Conservation (phyloP, 2,888 invertebrate genomes). For the Zele albiditarsus region DNA sequence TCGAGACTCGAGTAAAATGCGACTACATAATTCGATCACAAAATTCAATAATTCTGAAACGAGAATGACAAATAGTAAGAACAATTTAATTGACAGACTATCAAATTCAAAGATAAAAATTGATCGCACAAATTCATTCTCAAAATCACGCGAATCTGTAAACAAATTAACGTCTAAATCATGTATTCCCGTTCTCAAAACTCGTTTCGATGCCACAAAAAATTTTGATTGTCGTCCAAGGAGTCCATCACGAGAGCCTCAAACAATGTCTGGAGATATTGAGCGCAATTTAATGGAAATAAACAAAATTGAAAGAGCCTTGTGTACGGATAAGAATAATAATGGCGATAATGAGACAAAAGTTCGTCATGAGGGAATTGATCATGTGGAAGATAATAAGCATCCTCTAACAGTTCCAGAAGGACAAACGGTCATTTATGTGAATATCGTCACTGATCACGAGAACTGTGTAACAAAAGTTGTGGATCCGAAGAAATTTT, state of each 20-base stretch:
- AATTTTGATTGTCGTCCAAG: constrained; percentile 46
- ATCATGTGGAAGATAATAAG: neutral
- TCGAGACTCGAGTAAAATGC: neutral
- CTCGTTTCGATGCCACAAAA: constrained; percentile 51
- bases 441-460: constrained; percentile 57
- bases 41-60: neutral
- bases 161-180: constrained; percentile 53
- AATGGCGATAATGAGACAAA: neutral
- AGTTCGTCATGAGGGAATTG: neutral
- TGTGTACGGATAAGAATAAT: neutral
- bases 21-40: neutral
- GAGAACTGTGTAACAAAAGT: constrained; percentile 53
- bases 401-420: constrained; percentile 34
- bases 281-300: neutral
- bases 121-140: neutral
- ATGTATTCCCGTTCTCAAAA: constrained; percentile 62
- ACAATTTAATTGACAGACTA: neutral
- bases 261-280: constrained; percentile 7
- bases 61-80: neutral
- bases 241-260: constrained; percentile 50
- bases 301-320: neutral
- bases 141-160: neutral
- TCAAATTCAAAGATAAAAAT: constrained; percentile 9
- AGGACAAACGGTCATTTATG: constrained; percentile 56
- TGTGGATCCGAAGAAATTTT: constrained; percentile 56